Evolutionary conservation across 2,888 invertebrate genomes (phyloP).

Genomic region (Sarcophaga subvicina): DNA sequence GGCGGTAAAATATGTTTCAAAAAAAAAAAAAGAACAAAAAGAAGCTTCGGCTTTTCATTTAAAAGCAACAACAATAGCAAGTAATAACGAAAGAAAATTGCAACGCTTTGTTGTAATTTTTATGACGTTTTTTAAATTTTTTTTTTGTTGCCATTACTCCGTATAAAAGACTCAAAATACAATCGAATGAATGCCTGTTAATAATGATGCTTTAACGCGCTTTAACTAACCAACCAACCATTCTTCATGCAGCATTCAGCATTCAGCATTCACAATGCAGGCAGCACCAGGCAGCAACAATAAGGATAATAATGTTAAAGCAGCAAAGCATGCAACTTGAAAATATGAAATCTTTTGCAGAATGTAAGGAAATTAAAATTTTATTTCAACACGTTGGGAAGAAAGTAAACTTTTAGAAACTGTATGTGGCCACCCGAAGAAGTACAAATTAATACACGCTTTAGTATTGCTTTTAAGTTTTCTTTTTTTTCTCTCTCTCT

Average conservation of each 20-base stretch:
- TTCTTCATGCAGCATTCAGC: conserved; percentile 41
- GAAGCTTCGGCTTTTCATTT: conserved; percentile 51
- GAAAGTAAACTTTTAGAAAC: neutral
- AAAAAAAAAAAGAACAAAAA: conserved; percentile 39
- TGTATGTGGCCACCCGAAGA: neutral
- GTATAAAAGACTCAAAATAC: conserved; percentile 25
- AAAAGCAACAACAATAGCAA: conserved; percentile 43
- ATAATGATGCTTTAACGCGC: conserved; percentile 68
- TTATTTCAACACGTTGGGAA: neutral
- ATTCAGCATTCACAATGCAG: neutral
- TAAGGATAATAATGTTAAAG: neutral
- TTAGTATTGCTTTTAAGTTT: neutral
- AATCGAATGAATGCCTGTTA: conserved; percentile 56
- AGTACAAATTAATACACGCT: conserved; percentile 44
- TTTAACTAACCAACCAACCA: conserved; percentile 60
- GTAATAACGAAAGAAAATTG: conserved; percentile 72
- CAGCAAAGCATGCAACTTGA: neutral
- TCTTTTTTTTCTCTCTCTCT: too few species aligned
- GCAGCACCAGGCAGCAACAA: conserved; percentile 29
- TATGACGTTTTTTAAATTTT: conserved; percentile 68
- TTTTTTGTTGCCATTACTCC: neutral
- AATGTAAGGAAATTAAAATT: neutral
- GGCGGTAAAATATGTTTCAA: conserved; percentile 53
- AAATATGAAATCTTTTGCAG: neutral
- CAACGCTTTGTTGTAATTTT: conserved; percentile 76